Evolutionary conservation across 1,140 invertebrate species (phyloP).

Genomic region (Trypoxylus dichotomus): DNA sequence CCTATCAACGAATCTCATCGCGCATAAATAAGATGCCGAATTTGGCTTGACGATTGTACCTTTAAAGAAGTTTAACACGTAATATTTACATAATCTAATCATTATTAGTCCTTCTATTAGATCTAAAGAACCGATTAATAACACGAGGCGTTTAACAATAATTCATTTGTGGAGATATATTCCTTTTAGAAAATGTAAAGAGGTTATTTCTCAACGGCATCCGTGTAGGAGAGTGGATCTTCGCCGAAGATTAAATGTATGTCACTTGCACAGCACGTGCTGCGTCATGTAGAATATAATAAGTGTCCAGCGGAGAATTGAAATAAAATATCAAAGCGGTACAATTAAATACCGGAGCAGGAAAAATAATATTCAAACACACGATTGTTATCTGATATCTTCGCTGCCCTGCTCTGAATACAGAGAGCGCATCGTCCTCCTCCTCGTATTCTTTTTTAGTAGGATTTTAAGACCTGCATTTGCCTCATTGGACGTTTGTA

Average conservation of each 20-base stretch:
- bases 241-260: constrained; percentile 13
- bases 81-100: background rate
- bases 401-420: background rate
- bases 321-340: constrained; percentile 24
- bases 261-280: constrained; percentile 22
- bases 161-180: background rate
- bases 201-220: background rate
- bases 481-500: background rate
- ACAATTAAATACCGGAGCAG: constrained; percentile 23
- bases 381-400: constrained; percentile 24
- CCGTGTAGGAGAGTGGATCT: background rate
- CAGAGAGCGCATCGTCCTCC: background rate
- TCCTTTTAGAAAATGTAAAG: background rate
- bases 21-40: too few species aligned
- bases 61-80: background rate
- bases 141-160: background rate
- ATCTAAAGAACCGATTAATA: background rate
- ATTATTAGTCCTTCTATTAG: background rate
- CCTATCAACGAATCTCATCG: too few species aligned
- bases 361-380: constrained; percentile 25
- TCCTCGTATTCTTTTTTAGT: background rate
- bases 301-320: constrained; percentile 9
- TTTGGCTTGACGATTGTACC: too few species aligned
- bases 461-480: background rate
- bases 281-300: constrained; percentile 17